Evolutionary conservation across 1,140 invertebrate species (phyloP), one percentile per base, ranked within the genome.

Genomic region (Nephila pilipes): DNA sequence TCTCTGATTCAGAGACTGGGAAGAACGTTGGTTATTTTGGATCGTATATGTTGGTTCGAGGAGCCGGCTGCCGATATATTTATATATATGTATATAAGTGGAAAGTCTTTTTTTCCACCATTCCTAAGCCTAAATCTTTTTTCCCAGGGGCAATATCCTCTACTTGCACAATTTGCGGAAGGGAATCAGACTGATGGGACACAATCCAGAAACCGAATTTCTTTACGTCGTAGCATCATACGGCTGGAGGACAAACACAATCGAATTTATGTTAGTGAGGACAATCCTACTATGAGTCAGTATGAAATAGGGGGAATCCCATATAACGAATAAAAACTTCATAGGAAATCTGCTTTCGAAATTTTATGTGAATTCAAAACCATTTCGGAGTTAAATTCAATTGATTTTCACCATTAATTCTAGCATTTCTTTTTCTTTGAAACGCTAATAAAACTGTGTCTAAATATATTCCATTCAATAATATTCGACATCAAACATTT

Each of bases 11-110:
- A 92, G 90, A 65, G 90, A 69, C 83, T 58, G 89, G 89, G 89
- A 90, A 90, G 79, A 75, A 60, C 79, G 83, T 65, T 81, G 91
- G 91, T 93, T 93, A 93, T 93, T 93, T 93, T 93, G 85, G 91
- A 93, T 93, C 91, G 85, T 92, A 92, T 92, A 87, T 92, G 90
- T 75, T 54, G 38, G 81, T 92, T 92, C 90, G 83, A 92, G 81
- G 60, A 87, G 83, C 29, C 32, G 63, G 22, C 83, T 87, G 91
- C 91, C 91, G 91, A 93, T 93, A 93, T 93, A 87, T 93, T 87
- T 93, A 93, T 93, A 93, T 93, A 55, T 87, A 85, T 85, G 60
- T 85, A 92, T 92, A 92, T 85, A 90, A 79, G 65, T 79, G 63
- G 88, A 90, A 90, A 88, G 87, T 88, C 63, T 88, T 58, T 87